Evolutionary conservation across 37 sponge, comb jelly and placozoan genomes (phyloP).

Genomic region (Diacarnus erythraeanus): DNA sequence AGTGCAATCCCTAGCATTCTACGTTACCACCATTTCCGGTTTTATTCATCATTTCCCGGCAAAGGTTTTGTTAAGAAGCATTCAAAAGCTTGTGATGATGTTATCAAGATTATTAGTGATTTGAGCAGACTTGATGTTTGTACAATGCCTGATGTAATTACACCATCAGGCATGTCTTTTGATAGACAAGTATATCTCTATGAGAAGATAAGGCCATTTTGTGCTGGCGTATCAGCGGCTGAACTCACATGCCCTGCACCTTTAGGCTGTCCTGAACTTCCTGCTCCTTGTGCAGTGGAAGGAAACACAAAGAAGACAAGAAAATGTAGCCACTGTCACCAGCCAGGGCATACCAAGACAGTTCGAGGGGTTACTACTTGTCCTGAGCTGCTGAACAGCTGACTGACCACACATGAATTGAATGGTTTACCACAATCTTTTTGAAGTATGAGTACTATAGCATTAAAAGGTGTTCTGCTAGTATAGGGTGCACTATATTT

Average conservation of each 20-base stretch:
- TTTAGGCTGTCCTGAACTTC: not conserved
- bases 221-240: not conserved
- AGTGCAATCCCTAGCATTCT: slow-evolving; percentile 8
- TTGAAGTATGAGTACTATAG: not conserved
- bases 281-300: not conserved
- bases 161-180: slow-evolving; percentile 8
- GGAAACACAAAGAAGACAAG: slow-evolving; percentile 5
- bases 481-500: not conserved
- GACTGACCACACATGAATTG: not conserved
- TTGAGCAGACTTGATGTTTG: not conserved
- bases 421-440: not conserved
- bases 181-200: slow-evolving; percentile 26
- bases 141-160: not conserved
- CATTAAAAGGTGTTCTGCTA: not conserved
- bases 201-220: slow-evolving; percentile 35
- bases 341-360: slow-evolving; percentile 42
- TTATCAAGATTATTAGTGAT: not conserved
- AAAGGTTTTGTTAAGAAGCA: not conserved
- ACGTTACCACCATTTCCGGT: slow-evolving; percentile 20
- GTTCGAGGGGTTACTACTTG: slow-evolving; percentile 10
- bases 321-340: slow-evolving; percentile 28
- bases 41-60: not conserved
- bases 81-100: not conserved
- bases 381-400: not conserved
- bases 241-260: slow-evolving; percentile 43